Conservation (phyloP, 2,113 vertebrate species). For the Alces alces region DNA sequence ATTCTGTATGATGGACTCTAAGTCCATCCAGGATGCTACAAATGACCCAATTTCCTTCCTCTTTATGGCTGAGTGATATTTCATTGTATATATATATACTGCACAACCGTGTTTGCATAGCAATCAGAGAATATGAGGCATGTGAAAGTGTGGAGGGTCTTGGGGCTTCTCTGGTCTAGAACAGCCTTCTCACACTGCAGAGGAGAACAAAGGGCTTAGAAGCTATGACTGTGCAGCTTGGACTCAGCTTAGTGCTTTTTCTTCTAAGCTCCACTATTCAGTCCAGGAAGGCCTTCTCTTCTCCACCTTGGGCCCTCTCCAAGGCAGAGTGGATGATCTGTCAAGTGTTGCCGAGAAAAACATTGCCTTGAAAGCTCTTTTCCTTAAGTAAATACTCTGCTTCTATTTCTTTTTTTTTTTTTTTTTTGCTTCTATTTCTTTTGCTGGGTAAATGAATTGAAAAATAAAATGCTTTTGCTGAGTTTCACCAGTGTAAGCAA, state of each 20-base stretch:
- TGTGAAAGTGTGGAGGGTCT: not conserved
- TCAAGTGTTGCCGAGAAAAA: not conserved
- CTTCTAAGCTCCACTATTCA: not conserved
- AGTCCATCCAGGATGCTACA: not conserved
- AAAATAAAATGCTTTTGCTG: not conserved
- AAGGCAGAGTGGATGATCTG: not conserved
- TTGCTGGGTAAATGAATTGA: not conserved
- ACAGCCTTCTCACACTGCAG: not conserved
- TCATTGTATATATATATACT: not conserved
- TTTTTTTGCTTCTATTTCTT: not conserved
- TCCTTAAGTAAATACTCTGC: not conserved
- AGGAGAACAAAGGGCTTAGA: not conserved
- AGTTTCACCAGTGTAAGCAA: not conserved
- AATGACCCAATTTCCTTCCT: not conserved
- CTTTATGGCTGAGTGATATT: not conserved
- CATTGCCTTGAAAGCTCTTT: not conserved
- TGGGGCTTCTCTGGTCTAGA: no score
- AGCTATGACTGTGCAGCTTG: not conserved
- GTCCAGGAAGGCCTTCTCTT: not conserved
- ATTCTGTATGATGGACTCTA: not conserved
- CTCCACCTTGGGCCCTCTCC: not conserved
- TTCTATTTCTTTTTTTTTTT: not conserved
- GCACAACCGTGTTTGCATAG: fast-evolving
- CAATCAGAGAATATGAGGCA: not conserved
- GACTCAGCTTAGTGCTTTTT: not conserved